Percentiles rank a stretch among this genome's conserved stretches.
These are phyloP conservation scores for Calosoma granatense DNA, from an alignment of 1,140 invertebrate genomes.

Conservation along the genomic window DNA sequence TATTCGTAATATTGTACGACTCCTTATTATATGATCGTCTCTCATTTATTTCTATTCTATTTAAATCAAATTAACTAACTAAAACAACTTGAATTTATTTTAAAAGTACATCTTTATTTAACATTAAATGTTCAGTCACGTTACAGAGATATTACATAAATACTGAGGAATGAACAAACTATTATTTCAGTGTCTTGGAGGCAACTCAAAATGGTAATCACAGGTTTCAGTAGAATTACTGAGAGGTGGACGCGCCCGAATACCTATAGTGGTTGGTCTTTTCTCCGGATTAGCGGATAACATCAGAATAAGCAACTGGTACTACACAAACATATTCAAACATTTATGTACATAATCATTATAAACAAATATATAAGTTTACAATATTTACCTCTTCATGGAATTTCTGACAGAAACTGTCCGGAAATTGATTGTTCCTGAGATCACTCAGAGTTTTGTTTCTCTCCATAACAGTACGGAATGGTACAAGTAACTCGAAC, in stretches of 20 bases:
- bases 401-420: conserved; percentile 51
- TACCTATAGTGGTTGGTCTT: conserved; percentile 66
- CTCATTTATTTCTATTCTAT: too few relatives aligned
- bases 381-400: conserved; percentile 53
- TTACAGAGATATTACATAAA: too few relatives aligned
- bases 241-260: conserved; percentile 44
- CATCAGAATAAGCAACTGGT: conserved; percentile 63
- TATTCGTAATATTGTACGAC: too few relatives aligned
- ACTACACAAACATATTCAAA: conserved; percentile 42
- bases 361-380: conserved; percentile 9
- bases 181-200: conserved; percentile 21
- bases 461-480: conserved; percentile 84
- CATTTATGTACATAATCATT: conserved; percentile 12
- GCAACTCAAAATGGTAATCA: conserved; percentile 40
- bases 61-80: too few relatives aligned
- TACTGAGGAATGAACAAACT: too few relatives aligned
- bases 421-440: conserved; percentile 57
- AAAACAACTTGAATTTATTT: too few relatives aligned
- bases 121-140: too few relatives aligned
- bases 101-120: too few relatives aligned
- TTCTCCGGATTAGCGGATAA: conserved; percentile 58
- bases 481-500: conserved; percentile 83
- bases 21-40: too few relatives aligned
- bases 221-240: conserved; percentile 20
- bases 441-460: conserved; percentile 50